A percentile compares a stretch with the other conserved stretches of the same genome.
Evolutionary conservation across 2,113 vertebrate genomes (phyloP).

Genomic region (Laticauda laticaudata): DNA sequence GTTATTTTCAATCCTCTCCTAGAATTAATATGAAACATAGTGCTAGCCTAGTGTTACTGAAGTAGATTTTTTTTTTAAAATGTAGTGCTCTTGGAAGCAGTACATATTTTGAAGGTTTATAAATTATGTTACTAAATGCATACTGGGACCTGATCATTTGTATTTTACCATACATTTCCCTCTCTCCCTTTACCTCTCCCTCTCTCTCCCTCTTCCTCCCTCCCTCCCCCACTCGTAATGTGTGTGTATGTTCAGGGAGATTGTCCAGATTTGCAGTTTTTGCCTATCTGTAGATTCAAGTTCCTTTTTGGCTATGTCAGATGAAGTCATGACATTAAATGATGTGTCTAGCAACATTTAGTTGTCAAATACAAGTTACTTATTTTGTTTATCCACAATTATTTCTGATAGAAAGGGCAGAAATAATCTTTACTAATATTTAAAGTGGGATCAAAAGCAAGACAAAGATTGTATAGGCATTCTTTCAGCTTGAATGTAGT

Average conservation of each 20-base stretch:
- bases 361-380: neutral
- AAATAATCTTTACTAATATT: neutral
- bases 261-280: neutral
- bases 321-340: neutral
- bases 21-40: neutral
- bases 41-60: neutral
- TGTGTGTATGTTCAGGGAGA: neutral
- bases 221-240: too few species aligned
- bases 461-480: accelerated
- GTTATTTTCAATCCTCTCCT: neutral
- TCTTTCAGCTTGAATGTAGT: neutral
- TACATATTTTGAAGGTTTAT: neutral
- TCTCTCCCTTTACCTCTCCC: too few species aligned
- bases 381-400: constrained; percentile 10
- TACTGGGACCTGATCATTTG: neutral
- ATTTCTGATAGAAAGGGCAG: constrained; percentile 5
- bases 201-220: too few species aligned
- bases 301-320: neutral
- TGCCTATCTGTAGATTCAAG: neutral
- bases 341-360: neutral
- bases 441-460: constrained; percentile 10
- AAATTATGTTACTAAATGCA: neutral
- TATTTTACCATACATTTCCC: neutral
- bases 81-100: neutral
- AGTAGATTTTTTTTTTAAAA: neutral